Percentiles rank a stretch among this genome's conserved stretches.
These are phyloP conservation scores for Panzeria rudis DNA, from an alignment of 2,888 invertebrate species.

Conservation along the genomic window DNA sequence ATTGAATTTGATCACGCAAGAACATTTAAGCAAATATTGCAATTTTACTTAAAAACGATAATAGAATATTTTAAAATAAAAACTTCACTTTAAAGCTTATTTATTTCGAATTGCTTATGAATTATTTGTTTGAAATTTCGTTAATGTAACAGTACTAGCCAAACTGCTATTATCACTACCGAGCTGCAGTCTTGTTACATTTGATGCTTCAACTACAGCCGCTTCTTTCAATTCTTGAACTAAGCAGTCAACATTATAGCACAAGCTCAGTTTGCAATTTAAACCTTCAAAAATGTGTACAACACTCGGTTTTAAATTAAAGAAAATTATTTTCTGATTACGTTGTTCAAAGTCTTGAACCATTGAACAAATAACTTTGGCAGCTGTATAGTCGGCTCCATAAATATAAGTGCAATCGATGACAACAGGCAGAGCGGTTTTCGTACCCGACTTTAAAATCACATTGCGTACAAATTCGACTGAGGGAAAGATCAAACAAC, in stretches of 20 bases:
- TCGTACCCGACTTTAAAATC: constrained; percentile 91
- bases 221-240: constrained; percentile 58
- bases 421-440: constrained; percentile 88
- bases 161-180: constrained; percentile 42
- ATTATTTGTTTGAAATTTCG: constrained; percentile 54
- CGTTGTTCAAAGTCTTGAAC: constrained; percentile 89
- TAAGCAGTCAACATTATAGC: constrained; percentile 79
- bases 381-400: constrained; percentile 94
- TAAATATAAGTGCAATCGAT: constrained; percentile 95
- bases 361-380: constrained; percentile 90
- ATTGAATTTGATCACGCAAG: neutral
- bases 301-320: constrained; percentile 92
- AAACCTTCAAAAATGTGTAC: constrained; percentile 90
- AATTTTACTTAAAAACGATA: neutral
- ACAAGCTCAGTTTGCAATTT: constrained; percentile 77
- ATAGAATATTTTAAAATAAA: neutral
- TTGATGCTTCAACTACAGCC: neutral
- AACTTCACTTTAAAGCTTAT: neutral
- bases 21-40: neutral
- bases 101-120: neutral
- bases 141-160: constrained; percentile 60
- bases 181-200: neutral
- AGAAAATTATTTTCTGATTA: constrained; percentile 91
- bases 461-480: constrained; percentile 94
- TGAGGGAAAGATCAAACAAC: constrained; percentile 95